These are phyloP conservation scores for Calameuta filiformis DNA, from an alignment of 2,888 invertebrate genomes.

Conservation along the genomic window DNA sequence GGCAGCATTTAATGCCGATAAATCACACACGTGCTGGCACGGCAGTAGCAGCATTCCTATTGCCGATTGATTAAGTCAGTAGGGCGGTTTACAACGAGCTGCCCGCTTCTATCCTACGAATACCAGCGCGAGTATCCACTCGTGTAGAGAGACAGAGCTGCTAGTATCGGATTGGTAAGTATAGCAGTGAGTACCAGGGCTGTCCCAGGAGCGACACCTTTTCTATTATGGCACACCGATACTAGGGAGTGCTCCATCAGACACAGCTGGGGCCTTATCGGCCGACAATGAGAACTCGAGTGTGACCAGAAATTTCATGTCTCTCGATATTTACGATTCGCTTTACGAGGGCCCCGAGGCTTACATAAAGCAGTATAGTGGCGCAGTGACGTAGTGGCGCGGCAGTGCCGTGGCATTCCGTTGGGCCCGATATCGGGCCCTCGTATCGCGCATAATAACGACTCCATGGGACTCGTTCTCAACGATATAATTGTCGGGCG, in stretches of 20 bases:
- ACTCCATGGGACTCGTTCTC: not conserved
- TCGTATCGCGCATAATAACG: not conserved
- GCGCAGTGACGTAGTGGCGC: too few species aligned
- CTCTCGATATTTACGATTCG: not conserved
- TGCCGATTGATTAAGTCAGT: slow-evolving; percentile 47
- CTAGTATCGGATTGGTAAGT: not conserved
- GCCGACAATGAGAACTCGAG: slow-evolving; percentile 32
- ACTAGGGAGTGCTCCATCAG: slow-evolving; percentile 10
- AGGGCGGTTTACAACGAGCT: slow-evolving; percentile 21
- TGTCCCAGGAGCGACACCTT: not conserved
- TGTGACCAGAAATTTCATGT: slow-evolving; percentile 3
- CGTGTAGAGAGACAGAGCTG: not conserved
- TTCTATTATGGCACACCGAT: not conserved
- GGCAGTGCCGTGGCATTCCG: not conserved
- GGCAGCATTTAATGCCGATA: slow-evolving; percentile 28
- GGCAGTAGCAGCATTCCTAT: slow-evolving; percentile 40
- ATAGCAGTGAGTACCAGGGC: not conserved
- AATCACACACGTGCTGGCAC: slow-evolving; percentile 33
- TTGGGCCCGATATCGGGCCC: not conserved
- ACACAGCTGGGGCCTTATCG: slow-evolving; percentile 35
- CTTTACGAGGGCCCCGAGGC: not conserved
- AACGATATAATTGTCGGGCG: not conserved
- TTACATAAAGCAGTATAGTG: not conserved
- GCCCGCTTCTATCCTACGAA: slow-evolving; percentile 19
- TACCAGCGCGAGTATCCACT: not conserved